Evolutionary conservation across 1,140 invertebrate genomes (phyloP).

Genomic region (Aphelinus certus): DNA sequence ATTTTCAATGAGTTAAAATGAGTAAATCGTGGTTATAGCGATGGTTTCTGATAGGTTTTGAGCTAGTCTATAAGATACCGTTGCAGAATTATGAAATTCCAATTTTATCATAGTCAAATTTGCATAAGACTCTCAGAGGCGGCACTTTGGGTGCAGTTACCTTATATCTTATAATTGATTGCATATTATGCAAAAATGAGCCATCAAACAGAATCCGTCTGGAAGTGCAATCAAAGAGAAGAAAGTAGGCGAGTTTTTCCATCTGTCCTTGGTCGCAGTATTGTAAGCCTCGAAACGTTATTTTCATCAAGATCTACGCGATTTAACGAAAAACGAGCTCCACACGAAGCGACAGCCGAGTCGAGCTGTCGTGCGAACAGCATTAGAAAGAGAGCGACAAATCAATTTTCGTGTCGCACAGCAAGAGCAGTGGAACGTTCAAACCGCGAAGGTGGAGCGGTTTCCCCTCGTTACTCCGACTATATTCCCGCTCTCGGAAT

Average conservation of each 20-base stretch:
- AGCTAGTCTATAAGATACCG: too few relatives aligned
- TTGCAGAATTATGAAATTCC: too few relatives aligned
- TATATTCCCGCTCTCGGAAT: not conserved
- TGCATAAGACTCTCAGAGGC: too few relatives aligned
- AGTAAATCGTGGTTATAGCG: too few relatives aligned
- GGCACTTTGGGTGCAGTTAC: too few relatives aligned
- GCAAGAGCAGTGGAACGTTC: not conserved
- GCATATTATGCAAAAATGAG: too few relatives aligned
- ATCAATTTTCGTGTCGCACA: not conserved
- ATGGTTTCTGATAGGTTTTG: too few relatives aligned
- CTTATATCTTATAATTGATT: too few relatives aligned
- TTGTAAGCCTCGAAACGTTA: not conserved
- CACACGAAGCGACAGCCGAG: too few relatives aligned
- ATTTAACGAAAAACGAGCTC: not conserved
- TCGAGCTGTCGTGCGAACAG: not conserved
- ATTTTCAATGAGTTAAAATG: too few relatives aligned
- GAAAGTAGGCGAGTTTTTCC: not conserved
- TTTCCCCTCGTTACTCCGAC: not conserved
- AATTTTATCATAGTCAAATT: too few relatives aligned
- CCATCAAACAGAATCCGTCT: too few relatives aligned
- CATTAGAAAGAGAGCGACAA: not conserved
- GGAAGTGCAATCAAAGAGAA: not conserved
- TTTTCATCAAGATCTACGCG: not conserved
- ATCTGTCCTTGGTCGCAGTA: constrained; percentile 19
- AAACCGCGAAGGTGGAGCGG: not conserved